Conservation (phyloP, 2,888 invertebrate genomes). For the Philhelius pedissequus region DNA sequence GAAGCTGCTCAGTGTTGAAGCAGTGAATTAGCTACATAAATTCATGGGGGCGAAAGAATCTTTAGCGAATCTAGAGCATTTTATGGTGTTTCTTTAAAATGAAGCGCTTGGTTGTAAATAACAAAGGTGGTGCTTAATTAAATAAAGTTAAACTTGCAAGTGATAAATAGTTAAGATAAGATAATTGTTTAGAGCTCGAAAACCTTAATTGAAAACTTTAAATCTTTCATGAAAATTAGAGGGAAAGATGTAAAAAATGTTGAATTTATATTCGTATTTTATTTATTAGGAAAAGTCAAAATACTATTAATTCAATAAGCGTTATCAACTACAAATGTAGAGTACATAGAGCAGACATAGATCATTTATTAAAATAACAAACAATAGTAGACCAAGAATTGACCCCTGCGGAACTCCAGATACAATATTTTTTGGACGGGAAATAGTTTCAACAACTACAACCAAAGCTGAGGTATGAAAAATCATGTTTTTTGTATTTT, state of each 20-base stretch:
- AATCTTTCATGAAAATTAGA: not conserved
- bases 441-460: too few relatives aligned
- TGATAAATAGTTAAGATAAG: too few relatives aligned
- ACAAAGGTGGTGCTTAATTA: not conserved
- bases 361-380: too few relatives aligned
- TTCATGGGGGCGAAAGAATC: not conserved
- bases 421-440: too few relatives aligned
- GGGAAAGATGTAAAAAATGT: not conserved
- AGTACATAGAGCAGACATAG: too few relatives aligned
- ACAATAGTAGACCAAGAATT: too few relatives aligned
- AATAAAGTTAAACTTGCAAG: not conserved
- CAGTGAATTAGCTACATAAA: not conserved
- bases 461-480: too few relatives aligned
- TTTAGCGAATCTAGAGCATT: not conserved
- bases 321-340: too few relatives aligned
- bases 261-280: not conserved
- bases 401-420: too few relatives aligned
- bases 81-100: not conserved
- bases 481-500: too few relatives aligned
- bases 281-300: not conserved
- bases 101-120: not conserved
- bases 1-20: not conserved
- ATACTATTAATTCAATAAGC: too few relatives aligned
- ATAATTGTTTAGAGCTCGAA: not conserved
- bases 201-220: not conserved